Evolutionary conservation across 2,888 invertebrate genomes (phyloP), one percentile per base, ranked within the genome.

Genomic region (Sesamia inferens): DNA sequence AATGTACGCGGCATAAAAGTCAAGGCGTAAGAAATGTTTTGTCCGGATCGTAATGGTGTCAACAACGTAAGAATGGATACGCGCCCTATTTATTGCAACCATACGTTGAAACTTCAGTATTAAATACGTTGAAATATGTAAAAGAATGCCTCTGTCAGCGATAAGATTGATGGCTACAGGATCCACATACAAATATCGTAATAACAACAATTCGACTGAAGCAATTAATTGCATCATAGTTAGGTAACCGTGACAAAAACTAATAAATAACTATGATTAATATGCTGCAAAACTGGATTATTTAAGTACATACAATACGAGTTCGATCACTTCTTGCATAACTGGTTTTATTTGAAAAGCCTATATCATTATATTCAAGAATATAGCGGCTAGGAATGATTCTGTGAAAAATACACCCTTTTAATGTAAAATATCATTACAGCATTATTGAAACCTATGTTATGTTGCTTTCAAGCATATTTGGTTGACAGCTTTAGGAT

Each of bases 231-330:
- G 71, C 61, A 51, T 61, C 63, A 62, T 54, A 44, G 57, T 78
- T 71, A 76, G 31, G 55, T 72, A 76, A 78, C 22, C 54, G 10
- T 62, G 42, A 69, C 66, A 24, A 67, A 71, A 58, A 58, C 63
- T 16, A 74, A 78, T 71, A 74, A 65, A 74, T 78, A 69, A 66
- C 47, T 64, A 51, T 71, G 48, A 65, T 76, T 71, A 67, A 59
- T 54, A 67, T 71, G 71, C 68, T 61, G n/a, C 39, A 22, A 11
- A 71, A 70, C 77, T 73, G 62, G 68, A 68, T 66, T 78, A 44
- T 42, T n/a, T 10, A 31, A 14, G 2, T 31, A 42, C 16, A 31
- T 31, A 31, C 8, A 14, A 14, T 19, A 58, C 62, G 0, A 13
- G 62, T 82, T 82, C 22, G 47, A 62, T 58, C 64, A 47, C 62